Percentiles rank a stretch among this genome's conserved stretches.
phyloP scores from a whole-genome alignment of 2,888 invertebrate species.

The Clitarchus hookeri region DNA sequence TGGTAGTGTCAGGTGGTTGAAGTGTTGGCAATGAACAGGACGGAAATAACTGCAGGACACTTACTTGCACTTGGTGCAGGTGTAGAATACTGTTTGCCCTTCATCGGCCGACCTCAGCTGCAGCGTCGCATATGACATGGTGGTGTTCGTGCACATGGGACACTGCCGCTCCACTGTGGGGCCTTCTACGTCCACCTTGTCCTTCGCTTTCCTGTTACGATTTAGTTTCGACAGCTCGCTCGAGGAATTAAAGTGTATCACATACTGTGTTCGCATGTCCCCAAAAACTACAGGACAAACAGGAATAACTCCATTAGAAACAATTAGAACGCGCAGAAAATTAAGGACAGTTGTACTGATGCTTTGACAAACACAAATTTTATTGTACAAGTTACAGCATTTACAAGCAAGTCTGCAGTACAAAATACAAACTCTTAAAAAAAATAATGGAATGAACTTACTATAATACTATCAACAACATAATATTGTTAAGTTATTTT shows the following conservation, averaged over 20 bases:
- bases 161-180: conserved; percentile 82
- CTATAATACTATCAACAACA: no score
- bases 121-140: conserved; percentile 94
- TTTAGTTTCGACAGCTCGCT: conserved; percentile 49
- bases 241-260: conserved; percentile 71
- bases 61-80: conserved; percentile 91
- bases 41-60: conserved; percentile 49
- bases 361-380: not conserved
- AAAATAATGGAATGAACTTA: no score
- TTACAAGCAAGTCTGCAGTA: no score
- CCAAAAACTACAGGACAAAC: conserved; percentile 32
- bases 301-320: not conserved
- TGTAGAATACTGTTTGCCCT: conserved; percentile 98
- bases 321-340: not conserved
- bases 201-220: conserved; percentile 49
- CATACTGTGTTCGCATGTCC: conserved; percentile 66
- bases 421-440: no score
- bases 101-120: conserved; percentile 98
- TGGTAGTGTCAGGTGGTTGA: conserved; percentile 33
- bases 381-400: not conserved
- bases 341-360: not conserved
- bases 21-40: conserved; percentile 38
- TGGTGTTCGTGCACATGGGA: conserved; percentile 84
- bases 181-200: conserved; percentile 66
- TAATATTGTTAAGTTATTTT: no score